Base-by-base conservation (phyloP, 2,113 vertebrate species). In the Cryptotis parvus region DNA sequence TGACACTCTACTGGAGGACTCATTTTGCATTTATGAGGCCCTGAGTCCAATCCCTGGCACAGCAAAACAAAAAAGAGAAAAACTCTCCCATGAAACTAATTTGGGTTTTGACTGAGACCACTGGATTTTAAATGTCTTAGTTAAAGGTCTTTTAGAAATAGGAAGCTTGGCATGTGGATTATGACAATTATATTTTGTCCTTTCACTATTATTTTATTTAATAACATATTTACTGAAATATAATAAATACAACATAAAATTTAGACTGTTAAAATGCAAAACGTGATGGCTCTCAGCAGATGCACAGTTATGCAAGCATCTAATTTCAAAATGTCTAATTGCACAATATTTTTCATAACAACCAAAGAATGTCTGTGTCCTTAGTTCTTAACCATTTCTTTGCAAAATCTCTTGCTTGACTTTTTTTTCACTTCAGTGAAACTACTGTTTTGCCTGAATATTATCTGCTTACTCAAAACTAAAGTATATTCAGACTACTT, bases 401-500 rank as follows among this genome's bases (percentile, higher is more conserved):
- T n/a, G n/a, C n/a, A n/a, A n/a, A n/a, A n/a, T n/a, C n/a, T n/a
- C n/a, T n/a, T n/a, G n/a, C n/a, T n/a, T n/a, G n/a, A n/a, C n/a
- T 74, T 84, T 20, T 65, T 79, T 84, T 4, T 65, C 9, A 70
- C 49, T 45, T 90, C 45, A 72, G 33, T 80, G 35, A 89, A 93
- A 87, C 14, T 26, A 63, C 24, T 33, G 81, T 16, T 37, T 86
- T 89, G 39, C 24, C 89, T 39, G 33, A 86, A 84, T 49, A 26
- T 39, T 81, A 78, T 55, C 73, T 49, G 35, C 9, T 82, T 90
- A 90, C 65, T 94, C 75, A 95, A 92, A 93, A 82, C 86, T 72
- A 70, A 77, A 81, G 15, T 75, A 4, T 41, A 58, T 49, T 90
- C 52, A 63, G 79, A 43, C 39, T 63, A 79, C 26, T 78, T 66